Percentiles rank a stretch among this genome's conserved stretches.
Conservation (phyloP, 1,140 invertebrate species). For the Heterodera carotae region DNA sequence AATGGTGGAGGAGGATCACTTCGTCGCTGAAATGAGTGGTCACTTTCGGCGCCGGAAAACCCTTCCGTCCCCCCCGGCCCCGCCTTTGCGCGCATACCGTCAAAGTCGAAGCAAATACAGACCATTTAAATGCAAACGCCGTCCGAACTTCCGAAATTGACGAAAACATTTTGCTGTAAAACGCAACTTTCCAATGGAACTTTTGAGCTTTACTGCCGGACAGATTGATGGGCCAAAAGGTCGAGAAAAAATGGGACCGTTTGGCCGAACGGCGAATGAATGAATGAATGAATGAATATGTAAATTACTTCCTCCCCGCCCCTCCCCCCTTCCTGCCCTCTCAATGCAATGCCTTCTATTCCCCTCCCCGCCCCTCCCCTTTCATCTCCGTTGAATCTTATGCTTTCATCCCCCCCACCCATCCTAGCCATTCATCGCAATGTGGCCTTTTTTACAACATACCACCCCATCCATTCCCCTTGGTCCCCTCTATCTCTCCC, state of each 20-base stretch:
- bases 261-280: not conserved
- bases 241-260: not conserved
- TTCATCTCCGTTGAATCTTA: not conserved
- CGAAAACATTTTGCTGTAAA: too few species aligned
- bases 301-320: not conserved
- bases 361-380: too few species aligned
- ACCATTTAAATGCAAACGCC: too few species aligned
- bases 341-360: not conserved
- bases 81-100: too few species aligned
- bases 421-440: not conserved
- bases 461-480: not conserved
- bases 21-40: not conserved
- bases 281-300: too few species aligned
- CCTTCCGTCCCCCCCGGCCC: too few species aligned
- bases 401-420: too few species aligned
- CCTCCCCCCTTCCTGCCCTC: not conserved
- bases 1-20: not conserved
- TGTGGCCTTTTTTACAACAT: slow-evolving; percentile 1
- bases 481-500: too few species aligned
- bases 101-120: too few species aligned
- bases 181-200: too few species aligned
- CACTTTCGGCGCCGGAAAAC: not conserved
- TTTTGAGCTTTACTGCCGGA: not conserved
- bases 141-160: too few species aligned
- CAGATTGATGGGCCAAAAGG: not conserved